A percentile compares a stretch with the other conserved stretches of the same genome.
phyloP scores from a whole-genome alignment of 2,113 vertebrate species.

The Himantopus leucocephalus region DNA sequence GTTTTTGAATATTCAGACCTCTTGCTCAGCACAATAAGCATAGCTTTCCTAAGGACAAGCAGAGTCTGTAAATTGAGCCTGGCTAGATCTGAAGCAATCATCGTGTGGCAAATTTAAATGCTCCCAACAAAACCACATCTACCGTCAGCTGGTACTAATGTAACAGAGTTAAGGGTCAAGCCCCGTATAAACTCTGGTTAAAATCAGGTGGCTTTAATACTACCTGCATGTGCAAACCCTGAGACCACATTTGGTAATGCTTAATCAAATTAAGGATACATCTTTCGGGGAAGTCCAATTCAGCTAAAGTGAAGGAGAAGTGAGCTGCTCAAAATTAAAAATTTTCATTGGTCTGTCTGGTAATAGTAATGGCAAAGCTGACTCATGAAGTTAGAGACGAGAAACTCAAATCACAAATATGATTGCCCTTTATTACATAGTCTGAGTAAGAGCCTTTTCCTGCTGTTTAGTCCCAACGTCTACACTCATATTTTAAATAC shows the following conservation, averaged over 20 bases:
- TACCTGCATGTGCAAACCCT: not conserved
- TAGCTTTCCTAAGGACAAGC: not conserved
- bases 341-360: not conserved
- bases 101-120: not conserved
- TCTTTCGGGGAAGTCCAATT: not conserved
- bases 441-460: not conserved
- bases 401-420: not conserved
- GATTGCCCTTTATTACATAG: not conserved
- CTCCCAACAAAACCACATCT: not conserved
- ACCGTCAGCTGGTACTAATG: not conserved
- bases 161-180: not conserved
- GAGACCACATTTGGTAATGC: not conserved
- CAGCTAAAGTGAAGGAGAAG: not conserved
- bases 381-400: not conserved
- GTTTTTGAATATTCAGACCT: not conserved
- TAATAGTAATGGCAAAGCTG: not conserved
- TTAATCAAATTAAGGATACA: not conserved
- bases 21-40: not conserved
- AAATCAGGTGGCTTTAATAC: not conserved
- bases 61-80: not conserved
- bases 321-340: not conserved
- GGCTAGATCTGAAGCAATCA: not conserved
- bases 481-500: slow-evolving; percentile 2
- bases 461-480: not conserved
- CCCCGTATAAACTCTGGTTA: not conserved